Evolutionary conservation across 2,113 vertebrate species (phyloP), one percentile per base, ranked within the genome.

Genomic region (Rhynchopsitta pachyrhyncha): DNA sequence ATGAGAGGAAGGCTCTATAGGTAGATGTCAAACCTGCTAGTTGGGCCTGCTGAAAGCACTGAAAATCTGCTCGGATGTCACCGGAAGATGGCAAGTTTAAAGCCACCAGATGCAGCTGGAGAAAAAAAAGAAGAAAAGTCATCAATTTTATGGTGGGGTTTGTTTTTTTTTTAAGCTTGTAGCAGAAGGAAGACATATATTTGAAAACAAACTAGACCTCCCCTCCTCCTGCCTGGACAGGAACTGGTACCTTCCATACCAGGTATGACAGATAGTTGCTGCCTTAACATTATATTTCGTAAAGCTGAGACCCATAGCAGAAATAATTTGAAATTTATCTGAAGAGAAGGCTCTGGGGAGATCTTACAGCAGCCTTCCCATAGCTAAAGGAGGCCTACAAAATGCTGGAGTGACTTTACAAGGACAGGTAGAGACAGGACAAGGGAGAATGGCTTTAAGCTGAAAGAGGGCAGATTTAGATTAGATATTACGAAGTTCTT

Each of bases 11-110:
- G 15, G 99, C 99, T 57, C 98, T 97, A 57, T 99, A 99, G 64
- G 99, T 99, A 4, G 99, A 98, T 2, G 96, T 50, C 69, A 99
- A 96, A 28, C 99, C 99, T 55, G 99, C 98, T 7, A 98, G 98
- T 53, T 98, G 98, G 82, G 99, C 99, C 92, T 99, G 99, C 88
- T 98, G 98, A 68, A 99, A 99, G 86, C 99, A 99, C 97, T 99
- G 98, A 47, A 98, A 98, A 96, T 99, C 99, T 4, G 98, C 98
- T 24, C 98, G 94, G 94, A 99, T 94, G 94, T 99, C 97, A 10
- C 99, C 99, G 4, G 99, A 97, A 96, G 98, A 97, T 0, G 99
- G 99, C 4, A 96, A 98, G 92, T 99, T 99, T 97, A 99, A 96
- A 39, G 99, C 99, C 60, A 99, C 98, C 83, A 99, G 96, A 83